A percentile compares a stretch with the other conserved stretches of the same genome.
Evolutionary conservation across 2,797 vertebrate species (phyloP).

Genomic region (Tadarida brasiliensis): DNA sequence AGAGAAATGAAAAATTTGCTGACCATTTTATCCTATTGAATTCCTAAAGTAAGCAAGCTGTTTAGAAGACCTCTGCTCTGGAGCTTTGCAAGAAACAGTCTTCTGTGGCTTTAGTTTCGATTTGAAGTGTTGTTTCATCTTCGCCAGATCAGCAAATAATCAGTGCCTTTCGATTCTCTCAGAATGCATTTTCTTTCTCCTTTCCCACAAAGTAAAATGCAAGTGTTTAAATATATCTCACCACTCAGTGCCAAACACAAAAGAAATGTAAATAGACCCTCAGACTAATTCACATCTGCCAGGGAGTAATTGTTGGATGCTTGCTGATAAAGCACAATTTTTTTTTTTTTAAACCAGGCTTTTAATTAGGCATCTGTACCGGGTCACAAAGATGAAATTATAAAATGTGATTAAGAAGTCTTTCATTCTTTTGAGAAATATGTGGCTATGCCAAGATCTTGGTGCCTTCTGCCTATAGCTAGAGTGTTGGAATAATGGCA

Average conservation of each 20-base stretch:
- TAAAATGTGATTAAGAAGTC: constrained; percentile 56
- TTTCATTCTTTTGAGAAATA: constrained; percentile 52
- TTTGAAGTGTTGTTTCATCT: constrained; percentile 79
- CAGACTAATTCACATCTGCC: constrained; percentile 86
- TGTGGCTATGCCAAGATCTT: background rate
- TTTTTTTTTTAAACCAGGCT: constrained; percentile 77
- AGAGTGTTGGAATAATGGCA: background rate
- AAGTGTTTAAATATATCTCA: constrained; percentile 86
- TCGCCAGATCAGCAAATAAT: constrained; percentile 87
- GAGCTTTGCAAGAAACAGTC: constrained; percentile 61
- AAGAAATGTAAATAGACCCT: constrained; percentile 85
- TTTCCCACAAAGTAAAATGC: constrained; percentile 80
- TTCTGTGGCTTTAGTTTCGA: constrained; percentile 78
- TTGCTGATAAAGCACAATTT: constrained; percentile 84
- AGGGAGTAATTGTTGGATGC: constrained; percentile 82
- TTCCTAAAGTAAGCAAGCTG: constrained; percentile 60
- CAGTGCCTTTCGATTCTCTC: constrained; percentile 84
- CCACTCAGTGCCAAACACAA: constrained; percentile 83
- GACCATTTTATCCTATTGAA: constrained; percentile 53
- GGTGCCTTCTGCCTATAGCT: background rate
- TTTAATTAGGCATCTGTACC: constrained; percentile 84
- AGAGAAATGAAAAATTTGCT: constrained; percentile 63
- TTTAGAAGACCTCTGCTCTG: constrained; percentile 60
- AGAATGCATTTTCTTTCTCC: constrained; percentile 79
- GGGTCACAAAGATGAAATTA: constrained; percentile 77